Evolutionary conservation across 1,140 invertebrate species (phyloP), one percentile per base, ranked within the genome.

Genomic region (Meloidogyne chitwoodi): DNA sequence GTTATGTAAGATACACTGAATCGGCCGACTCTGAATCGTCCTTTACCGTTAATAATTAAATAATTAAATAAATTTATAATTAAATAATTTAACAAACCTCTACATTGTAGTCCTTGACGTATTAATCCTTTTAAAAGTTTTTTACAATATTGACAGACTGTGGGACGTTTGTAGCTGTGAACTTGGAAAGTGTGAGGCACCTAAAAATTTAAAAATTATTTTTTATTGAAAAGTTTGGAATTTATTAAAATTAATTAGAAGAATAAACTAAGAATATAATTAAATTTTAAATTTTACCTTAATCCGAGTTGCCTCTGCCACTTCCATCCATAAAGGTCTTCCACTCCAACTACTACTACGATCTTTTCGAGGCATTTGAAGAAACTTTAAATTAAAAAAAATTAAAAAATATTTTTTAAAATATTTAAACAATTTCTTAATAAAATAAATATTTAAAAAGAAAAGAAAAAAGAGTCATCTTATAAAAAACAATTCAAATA

Each of bases 71-170:
- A n/a, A 24, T 29, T 14, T 19, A 64, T 68, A 16, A 19, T 14
- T 34, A 26, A 68, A 34, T 24, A n/a, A 41, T 16, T n/a, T n/a
- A 0, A n/a, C 12, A 48, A 8, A 90, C 90, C 90, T 89, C 94
- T 93, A 88, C 96, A 99, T 88, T 98, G 96, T 73, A 96, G 88
- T 63, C 96, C 94, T 89, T 99, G 96, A 86, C 96, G 93, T 88
- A 97, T 96, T 65, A 99, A 90, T 1, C 96, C 96, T 83, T 93
- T 93, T 27, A 98, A 90, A 80, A 99, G 90, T 89, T 95, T 95
- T 88, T 95, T 95, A 90, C 96, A 98, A 87, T 92, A 91, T 82
- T 95, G 93, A 88, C 96, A 99, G 16, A 98, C 92, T 0, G 96
- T 98, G 24, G 95, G 96, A 61, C 93, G 90, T 24, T 93, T 96